phyloP scores from a whole-genome alignment of 2,113 vertebrate genomes.

The Gambusia affinis region DNA sequence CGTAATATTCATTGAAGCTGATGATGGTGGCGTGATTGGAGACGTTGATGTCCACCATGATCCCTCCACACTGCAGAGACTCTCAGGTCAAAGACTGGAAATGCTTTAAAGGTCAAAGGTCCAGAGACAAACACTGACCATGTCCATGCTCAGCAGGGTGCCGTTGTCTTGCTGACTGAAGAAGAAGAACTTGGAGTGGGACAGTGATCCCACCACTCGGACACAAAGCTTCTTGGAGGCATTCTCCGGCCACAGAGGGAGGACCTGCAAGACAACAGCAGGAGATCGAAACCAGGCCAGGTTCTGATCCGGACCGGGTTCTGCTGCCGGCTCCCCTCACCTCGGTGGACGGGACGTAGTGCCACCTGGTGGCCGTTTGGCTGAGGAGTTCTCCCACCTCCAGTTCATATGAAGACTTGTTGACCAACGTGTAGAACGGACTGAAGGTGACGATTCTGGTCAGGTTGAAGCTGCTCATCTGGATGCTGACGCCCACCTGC shows the following conservation, averaged over 20 bases:
- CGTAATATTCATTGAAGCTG: slow-evolving; percentile 89
- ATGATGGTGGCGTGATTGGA: slow-evolving; percentile 88
- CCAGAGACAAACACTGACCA: slow-evolving; percentile 73
- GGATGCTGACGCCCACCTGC: slow-evolving; percentile 94
- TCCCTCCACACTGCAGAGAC: slow-evolving; percentile 83
- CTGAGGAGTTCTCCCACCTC: slow-evolving; percentile 90
- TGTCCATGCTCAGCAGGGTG: slow-evolving; percentile 87
- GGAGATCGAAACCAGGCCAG: slow-evolving; percentile 70
- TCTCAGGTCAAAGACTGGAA: neutral
- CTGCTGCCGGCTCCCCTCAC: slow-evolving; percentile 78
- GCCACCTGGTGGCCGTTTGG: slow-evolving; percentile 83
- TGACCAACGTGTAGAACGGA: slow-evolving; percentile 93
- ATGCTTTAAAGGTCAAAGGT: neutral
- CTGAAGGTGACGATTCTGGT: slow-evolving; percentile 92
- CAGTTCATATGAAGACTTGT: slow-evolving; percentile 90
- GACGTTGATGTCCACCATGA: slow-evolving; percentile 89
- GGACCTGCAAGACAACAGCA: slow-evolving; percentile 82
- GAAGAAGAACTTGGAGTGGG: slow-evolving; percentile 85
- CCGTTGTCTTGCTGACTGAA: slow-evolving; percentile 91
- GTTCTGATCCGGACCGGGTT: neutral
- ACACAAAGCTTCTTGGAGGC: slow-evolving; percentile 86
- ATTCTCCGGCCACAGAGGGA: slow-evolving; percentile 96
- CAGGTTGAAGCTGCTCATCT: slow-evolving; percentile 96
- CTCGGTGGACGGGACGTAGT: slow-evolving; percentile 88
- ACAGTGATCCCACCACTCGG: slow-evolving; percentile 86